Evolutionary conservation across 2,113 vertebrate species (phyloP).

Genomic region (Scortum barcoo): DNA sequence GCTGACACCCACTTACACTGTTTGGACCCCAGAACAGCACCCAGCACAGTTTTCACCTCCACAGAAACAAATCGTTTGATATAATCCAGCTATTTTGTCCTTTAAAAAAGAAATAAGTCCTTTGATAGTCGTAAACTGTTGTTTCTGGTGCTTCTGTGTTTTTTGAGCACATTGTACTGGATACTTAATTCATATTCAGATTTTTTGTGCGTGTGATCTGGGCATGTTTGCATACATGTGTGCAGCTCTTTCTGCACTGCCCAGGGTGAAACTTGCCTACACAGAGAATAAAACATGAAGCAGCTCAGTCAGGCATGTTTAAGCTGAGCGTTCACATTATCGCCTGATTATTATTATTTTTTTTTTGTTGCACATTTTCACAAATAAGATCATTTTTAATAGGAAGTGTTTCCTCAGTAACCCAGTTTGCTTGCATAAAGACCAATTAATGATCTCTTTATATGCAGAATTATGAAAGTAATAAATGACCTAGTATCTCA

Average conservation of each 20-base stretch:
- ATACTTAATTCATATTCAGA: background rate
- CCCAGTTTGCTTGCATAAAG: background rate
- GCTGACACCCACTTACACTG: background rate
- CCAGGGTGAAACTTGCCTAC: background rate
- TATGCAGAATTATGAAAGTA: slow-evolving; percentile 1
- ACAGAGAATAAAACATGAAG: slow-evolving; percentile 12
- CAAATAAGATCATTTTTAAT: background rate
- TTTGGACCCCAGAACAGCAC: background rate
- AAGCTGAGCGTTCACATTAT: background rate
- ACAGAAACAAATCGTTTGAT: background rate
- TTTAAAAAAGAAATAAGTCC: background rate
- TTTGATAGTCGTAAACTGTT: background rate
- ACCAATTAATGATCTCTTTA: background rate
- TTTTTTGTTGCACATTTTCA: background rate
- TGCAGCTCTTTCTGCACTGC: background rate
- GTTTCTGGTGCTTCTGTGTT: background rate
- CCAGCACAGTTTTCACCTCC: background rate
- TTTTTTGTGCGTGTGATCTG: slow-evolving; percentile 6
- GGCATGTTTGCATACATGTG: slow-evolving; percentile 4
- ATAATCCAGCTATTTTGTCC: background rate
- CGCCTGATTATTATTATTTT: background rate
- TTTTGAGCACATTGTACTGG: background rate
- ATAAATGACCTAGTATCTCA: background rate
- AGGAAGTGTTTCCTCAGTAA: too few species aligned
- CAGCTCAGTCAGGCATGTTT: background rate